Percentiles rank a stretch among this genome's conserved stretches.
Conservation (phyloP, 2,888 invertebrate species). For the Isoperla grammatica region DNA sequence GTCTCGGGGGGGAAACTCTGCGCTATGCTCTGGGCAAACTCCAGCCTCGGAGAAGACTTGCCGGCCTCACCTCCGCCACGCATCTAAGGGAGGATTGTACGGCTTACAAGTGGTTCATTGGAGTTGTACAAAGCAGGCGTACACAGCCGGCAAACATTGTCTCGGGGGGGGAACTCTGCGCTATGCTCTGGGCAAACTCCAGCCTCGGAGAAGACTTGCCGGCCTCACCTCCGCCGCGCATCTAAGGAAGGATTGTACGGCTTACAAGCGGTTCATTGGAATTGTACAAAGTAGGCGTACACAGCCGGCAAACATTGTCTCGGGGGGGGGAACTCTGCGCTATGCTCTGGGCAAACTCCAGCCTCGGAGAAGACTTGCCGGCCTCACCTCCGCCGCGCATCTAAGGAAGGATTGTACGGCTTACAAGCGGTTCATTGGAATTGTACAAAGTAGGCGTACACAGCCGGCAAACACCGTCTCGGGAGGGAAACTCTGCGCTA, state of each 20-base stretch:
- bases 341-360: constrained; percentile 53
- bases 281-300: constrained; percentile 61
- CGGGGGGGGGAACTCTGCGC: constrained; percentile 59
- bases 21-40: constrained; percentile 55
- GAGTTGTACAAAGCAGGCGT: constrained; percentile 60
- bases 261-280: background rate
- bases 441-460: constrained; percentile 60
- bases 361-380: background rate
- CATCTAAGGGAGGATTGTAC: too few species aligned
- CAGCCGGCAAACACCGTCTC: constrained; percentile 57
- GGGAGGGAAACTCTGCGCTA: constrained; percentile 62
- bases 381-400: too few species aligned
- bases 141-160: constrained; percentile 59
- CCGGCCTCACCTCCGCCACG: too few species aligned
- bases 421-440: background rate
- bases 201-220: constrained; percentile 19
- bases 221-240: too few species aligned
- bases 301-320: constrained; percentile 57
- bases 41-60: constrained; percentile 24
- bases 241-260: too few species aligned
- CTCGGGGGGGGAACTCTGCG: constrained; percentile 59
- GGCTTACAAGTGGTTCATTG: background rate
- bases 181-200: constrained; percentile 53
- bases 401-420: too few species aligned
- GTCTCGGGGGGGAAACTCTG: constrained; percentile 59